These are phyloP conservation scores for Cartodere bifasciata DNA, from an alignment of 2,888 invertebrate genomes.

Conservation along the genomic window DNA sequence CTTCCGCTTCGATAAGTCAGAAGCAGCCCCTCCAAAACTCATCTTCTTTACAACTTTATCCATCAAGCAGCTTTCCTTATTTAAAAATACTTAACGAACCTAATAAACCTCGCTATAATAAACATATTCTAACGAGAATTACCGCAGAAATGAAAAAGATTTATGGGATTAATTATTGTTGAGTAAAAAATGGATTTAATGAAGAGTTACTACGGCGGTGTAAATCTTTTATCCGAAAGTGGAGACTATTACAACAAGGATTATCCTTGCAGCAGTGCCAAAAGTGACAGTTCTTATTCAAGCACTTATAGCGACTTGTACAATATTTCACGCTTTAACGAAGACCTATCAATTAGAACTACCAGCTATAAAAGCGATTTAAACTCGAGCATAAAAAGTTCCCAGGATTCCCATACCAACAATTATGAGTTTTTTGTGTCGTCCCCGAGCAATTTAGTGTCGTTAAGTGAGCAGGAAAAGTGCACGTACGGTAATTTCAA, in stretches of 20 bases:
- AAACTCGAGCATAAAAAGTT: no score
- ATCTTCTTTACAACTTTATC: no score
- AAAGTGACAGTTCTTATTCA: constrained; percentile 3
- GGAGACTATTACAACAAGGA: constrained; percentile 2
- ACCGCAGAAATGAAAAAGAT: constrained; percentile 24
- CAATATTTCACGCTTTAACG: constrained; percentile 7
- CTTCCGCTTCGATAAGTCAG: constrained; percentile 23
- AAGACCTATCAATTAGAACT: no score
- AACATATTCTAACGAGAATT: no score
- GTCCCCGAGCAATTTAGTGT: constrained; percentile 22
- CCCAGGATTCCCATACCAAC: no score
- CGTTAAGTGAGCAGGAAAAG: constrained; percentile 24
- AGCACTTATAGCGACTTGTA: constrained; percentile 8
- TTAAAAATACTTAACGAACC: no score
- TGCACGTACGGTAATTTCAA: constrained; percentile 25
- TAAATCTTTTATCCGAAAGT: constrained; percentile 14
- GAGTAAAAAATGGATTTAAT: constrained; percentile 25
- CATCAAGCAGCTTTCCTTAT: no score
- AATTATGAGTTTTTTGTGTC: constrained; percentile 29
- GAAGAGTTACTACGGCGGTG: constrained; percentile 24
- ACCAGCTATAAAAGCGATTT: no score
- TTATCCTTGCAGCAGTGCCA: not conserved
- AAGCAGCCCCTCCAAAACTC: no score
- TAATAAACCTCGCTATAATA: no score
- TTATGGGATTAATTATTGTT: no score